Base-by-base conservation (phyloP, 2,888 invertebrate species). In the Philereme transversata region DNA sequence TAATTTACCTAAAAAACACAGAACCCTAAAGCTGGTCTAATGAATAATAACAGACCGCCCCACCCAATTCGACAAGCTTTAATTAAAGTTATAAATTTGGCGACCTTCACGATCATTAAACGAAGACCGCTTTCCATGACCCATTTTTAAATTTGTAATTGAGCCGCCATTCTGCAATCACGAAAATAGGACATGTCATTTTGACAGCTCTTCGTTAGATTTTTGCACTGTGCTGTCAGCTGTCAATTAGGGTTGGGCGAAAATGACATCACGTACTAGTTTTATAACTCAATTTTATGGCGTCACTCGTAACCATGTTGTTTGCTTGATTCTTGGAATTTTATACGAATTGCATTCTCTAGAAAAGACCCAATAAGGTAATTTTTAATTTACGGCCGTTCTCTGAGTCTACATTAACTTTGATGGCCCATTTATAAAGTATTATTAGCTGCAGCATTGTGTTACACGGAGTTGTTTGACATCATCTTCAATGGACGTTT, bases 141-240 rank as follows among this genome's bases (percentile, higher is more conserved):
- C 62, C 47, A 67, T 54, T 63, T 70, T 60, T 47, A 5, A 51
- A 40, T 55, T 60, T 63, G 60, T 64, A 61, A 67, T 60, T 54
- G 54, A 44, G 50, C 8, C 46, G 10, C 35, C 44, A 53, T 56
- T 56, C 61, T 62, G 55, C 54, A 67, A 73, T 72, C 70, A 10
- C 63, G 67, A 70, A 75, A 75, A 68, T 74, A 67, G 66, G 71
- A 69, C 63, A 72, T 62, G 53, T 57, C 67, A 65, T 41, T 60
- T 57, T 67, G 70, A 69, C 63, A 64, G 56, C 67, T 77, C 65
- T 75, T 74, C 70, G 77, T 76, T 72, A 73, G 62, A 67, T 70
- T 71, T 76, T 75, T 67, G 72, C 73, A 71, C 70, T 51, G 57
- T 57, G 51, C 48, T 58, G 44, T 51, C 56, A 52, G 49, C 55